Percentiles rank a stretch among this genome's conserved stretches.
phyloP scores from a whole-genome alignment of 2,797 vertebrate species.

The Halcyon chelicuti region DNA sequence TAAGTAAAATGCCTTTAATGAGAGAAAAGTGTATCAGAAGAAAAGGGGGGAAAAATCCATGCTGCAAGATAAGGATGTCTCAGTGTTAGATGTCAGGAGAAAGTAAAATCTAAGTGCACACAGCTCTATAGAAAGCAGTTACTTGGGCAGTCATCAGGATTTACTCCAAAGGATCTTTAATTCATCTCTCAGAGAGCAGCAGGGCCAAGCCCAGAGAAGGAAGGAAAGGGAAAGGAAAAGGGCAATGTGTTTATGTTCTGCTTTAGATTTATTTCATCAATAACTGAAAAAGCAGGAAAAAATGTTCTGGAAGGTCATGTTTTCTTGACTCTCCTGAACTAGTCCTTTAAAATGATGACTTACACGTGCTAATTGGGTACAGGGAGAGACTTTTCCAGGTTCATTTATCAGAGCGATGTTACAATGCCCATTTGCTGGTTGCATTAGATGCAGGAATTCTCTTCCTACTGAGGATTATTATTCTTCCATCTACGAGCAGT shows the following conservation, averaged over 20 bases:
- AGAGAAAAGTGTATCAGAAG: neutral
- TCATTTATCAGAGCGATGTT: neutral
- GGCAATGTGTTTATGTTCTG: neutral
- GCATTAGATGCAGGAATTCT: neutral
- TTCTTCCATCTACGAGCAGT: neutral
- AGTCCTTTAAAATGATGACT: neutral
- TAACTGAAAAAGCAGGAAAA: neutral
- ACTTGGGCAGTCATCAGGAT: conserved; percentile 10
- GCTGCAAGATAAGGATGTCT: neutral
- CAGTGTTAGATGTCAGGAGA: neutral
- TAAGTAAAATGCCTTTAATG: conserved; percentile 4
- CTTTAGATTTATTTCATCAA: neutral
- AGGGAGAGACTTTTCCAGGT: neutral
- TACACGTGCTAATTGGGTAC: neutral
- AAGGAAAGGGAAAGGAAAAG: neutral
- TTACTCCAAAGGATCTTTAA: conserved; percentile 41
- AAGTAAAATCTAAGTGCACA: neutral
- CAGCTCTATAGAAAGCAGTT: neutral
- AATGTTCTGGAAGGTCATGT: neutral
- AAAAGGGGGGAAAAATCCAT: fast-evolving
- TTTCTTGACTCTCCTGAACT: neutral
- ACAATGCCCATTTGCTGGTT: neutral
- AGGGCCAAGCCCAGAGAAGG: neutral
- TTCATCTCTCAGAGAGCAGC: conserved; percentile 38
- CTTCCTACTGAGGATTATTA: neutral